Evolutionary conservation across 2,888 invertebrate species (phyloP).

Genomic region (Heteromyza rotundicornis): DNA sequence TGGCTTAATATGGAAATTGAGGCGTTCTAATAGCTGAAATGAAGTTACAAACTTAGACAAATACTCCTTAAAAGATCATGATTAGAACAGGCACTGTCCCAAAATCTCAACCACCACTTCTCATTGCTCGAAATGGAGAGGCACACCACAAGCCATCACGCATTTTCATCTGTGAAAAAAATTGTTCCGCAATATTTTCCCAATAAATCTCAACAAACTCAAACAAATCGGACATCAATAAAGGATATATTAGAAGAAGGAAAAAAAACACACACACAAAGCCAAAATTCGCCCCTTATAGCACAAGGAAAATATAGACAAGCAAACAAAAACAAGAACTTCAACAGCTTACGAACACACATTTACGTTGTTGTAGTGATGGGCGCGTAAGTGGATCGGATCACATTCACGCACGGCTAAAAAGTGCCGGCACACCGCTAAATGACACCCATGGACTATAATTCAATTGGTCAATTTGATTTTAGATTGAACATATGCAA

Average conservation of each 20-base stretch:
- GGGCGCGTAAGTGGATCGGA: neutral
- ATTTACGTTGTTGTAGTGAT: no score
- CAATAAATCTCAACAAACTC: neutral
- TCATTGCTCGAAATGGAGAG: neutral
- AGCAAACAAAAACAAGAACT: neutral
- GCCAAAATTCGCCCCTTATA: neutral
- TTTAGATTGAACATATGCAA: no score
- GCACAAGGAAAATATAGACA: neutral
- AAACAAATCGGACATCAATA: constrained; percentile 4
- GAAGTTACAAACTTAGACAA: no score
- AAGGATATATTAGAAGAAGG: neutral
- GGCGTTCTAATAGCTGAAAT: no score
- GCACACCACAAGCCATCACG: neutral
- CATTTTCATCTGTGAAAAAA: no score
- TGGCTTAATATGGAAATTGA: no score
- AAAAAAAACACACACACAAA: neutral
- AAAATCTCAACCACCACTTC: neutral
- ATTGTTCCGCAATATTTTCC: no score
- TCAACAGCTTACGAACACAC: neutral
- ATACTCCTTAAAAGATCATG: no score
- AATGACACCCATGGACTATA: no score
- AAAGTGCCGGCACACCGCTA: neutral
- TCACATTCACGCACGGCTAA: neutral
- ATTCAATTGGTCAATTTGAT: no score
- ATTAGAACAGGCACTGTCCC: no score